Evolutionary conservation across 2,888 invertebrate species (phyloP).

Genomic region (Sminthurinus aureus): DNA sequence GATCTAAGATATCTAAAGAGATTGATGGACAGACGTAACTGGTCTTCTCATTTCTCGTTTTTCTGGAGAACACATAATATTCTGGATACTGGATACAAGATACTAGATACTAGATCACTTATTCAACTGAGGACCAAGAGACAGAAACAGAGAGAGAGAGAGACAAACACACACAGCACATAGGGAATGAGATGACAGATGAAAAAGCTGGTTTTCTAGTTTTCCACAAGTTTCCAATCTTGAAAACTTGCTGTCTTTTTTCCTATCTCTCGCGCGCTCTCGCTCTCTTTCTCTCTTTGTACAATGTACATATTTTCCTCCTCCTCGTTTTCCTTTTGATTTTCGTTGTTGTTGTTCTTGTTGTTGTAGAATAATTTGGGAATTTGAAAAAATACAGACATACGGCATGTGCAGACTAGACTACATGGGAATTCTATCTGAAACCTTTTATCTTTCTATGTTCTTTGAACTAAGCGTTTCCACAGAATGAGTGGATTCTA

Average conservation of each 20-base stretch:
- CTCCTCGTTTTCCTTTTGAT: neutral
- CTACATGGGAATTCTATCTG: neutral
- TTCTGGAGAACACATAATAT: neutral
- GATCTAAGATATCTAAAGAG: neutral
- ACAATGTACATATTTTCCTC: neutral
- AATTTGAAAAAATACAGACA: neutral
- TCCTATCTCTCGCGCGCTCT: too few relatives aligned
- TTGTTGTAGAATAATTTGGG: neutral
- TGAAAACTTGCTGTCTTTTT: neutral
- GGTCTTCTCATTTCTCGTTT: neutral
- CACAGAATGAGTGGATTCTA: too few relatives aligned
- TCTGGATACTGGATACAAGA: constrained; percentile 1
- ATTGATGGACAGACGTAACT: neutral
- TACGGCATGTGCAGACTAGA: neutral
- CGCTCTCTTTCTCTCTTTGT: neutral
- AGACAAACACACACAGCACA: neutral
- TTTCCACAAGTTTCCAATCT: constrained; percentile 9
- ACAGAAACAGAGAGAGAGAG: neutral
- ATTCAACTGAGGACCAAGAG: neutral
- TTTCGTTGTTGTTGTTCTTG: too few relatives aligned
- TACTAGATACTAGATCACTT: constrained; percentile 14
- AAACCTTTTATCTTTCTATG: too few relatives aligned
- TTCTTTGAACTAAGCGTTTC: too few relatives aligned
- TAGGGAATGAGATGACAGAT: constrained; percentile 14
- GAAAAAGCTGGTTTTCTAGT: constrained; percentile 15